A percentile compares a stretch with the other conserved stretches of the same genome.
These are phyloP conservation scores for Boloria selene DNA, from an alignment of 2,888 invertebrate genomes.

Conservation along the genomic window DNA sequence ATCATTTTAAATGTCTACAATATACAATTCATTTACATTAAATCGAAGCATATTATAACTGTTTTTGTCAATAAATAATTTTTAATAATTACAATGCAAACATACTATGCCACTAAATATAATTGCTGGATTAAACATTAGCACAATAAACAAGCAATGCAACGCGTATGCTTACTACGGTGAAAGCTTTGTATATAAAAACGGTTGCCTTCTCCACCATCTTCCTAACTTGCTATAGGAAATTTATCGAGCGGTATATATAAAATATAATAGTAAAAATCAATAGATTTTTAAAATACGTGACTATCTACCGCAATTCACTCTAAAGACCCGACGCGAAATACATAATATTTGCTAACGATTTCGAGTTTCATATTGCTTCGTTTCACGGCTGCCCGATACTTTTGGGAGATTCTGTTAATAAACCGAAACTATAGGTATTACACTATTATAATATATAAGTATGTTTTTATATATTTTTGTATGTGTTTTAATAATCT, in stretches of 20 bases:
- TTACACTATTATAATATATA: no score
- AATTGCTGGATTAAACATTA: slow-evolving; percentile 56
- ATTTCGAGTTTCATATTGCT: slow-evolving; percentile 18
- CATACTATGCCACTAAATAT: slow-evolving; percentile 57
- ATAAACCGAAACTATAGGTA: no score
- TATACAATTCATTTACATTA: slow-evolving; percentile 76
- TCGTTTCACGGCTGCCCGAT: slow-evolving; percentile 14
- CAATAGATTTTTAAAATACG: slow-evolving; percentile 43
- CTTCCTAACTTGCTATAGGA: slow-evolving; percentile 55
- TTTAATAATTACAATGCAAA: slow-evolving; percentile 56
- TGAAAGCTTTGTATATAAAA: slow-evolving; percentile 56
- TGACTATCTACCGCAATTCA: slow-evolving; percentile 44
- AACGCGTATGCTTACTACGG: slow-evolving; percentile 52
- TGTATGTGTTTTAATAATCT: no score
- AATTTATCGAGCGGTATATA: slow-evolving; percentile 63
- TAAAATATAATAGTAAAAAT: slow-evolving; percentile 37
- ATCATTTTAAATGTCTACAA: slow-evolving; percentile 69
- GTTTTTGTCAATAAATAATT: slow-evolving; percentile 66
- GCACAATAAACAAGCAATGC: slow-evolving; percentile 64
- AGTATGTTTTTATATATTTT: no score
- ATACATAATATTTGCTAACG: slow-evolving; percentile 30
- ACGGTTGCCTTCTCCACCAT: slow-evolving; percentile 56
- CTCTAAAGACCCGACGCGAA: slow-evolving; percentile 17
- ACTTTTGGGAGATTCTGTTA: not conserved
- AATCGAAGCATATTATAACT: slow-evolving; percentile 66